phyloP scores from a whole-genome alignment of 2,888 invertebrate species.

The Trichacis sp. region DNA sequence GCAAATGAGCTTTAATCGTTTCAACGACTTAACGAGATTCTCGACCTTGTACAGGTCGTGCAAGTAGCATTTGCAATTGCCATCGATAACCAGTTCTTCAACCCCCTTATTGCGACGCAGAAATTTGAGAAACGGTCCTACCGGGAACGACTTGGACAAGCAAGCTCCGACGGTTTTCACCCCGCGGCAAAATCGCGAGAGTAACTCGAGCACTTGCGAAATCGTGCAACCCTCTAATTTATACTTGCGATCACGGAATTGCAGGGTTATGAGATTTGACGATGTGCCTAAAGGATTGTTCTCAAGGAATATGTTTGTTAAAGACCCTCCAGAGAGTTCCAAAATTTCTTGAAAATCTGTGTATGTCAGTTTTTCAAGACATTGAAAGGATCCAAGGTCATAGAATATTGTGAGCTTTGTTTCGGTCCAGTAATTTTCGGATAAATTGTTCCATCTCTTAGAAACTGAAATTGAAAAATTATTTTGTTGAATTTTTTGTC shows the following conservation, averaged over 20 bases:
- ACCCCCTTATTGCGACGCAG: slow-evolving; percentile 11
- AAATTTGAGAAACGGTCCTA: slow-evolving; percentile 7
- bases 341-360: slow-evolving; percentile 17
- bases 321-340: slow-evolving; percentile 7
- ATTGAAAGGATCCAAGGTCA: neutral
- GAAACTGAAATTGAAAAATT: slow-evolving; percentile 22
- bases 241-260: neutral
- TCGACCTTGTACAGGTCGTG: slow-evolving; percentile 8
- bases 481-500: too few species aligned
- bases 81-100: slow-evolving; percentile 22
- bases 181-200: slow-evolving; percentile 16
- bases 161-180: slow-evolving; percentile 12
- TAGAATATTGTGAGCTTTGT: slow-evolving; percentile 30
- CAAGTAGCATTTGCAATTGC: slow-evolving; percentile 11
- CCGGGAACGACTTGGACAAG: slow-evolving; percentile 1
- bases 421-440: slow-evolving; percentile 33
- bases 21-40: slow-evolving; percentile 8
- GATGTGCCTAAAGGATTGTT: too few species aligned
- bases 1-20: slow-evolving; percentile 22
- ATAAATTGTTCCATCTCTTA: slow-evolving; percentile 20
- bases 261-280: neutral
- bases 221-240: neutral
- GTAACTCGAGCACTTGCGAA: slow-evolving; percentile 16
- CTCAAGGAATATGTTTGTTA: slow-evolving; percentile 8
- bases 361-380: slow-evolving; percentile 1